Conservation (phyloP, 2,888 invertebrate genomes). For the Cabera pusaria region DNA sequence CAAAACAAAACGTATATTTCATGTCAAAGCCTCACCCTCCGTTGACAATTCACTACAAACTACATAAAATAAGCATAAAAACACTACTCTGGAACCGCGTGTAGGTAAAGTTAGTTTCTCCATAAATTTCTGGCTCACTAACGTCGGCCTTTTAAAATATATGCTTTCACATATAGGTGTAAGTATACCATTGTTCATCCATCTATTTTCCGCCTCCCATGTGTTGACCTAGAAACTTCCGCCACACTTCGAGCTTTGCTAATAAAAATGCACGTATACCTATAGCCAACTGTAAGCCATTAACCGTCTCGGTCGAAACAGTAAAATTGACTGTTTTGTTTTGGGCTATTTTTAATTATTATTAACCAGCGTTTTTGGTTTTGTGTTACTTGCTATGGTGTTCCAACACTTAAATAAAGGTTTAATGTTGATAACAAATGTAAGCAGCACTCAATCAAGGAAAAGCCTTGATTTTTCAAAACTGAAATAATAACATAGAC, state of each 20-base stretch:
- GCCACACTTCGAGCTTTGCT: constrained; percentile 2
- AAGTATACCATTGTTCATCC: constrained; percentile 1
- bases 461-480: too few relatives aligned
- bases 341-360: neutral
- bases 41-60: too few relatives aligned
- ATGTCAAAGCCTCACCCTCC: too few relatives aligned
- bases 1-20: too few relatives aligned
- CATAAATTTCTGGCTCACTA: constrained; percentile 1
- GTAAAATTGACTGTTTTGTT: constrained; percentile 3
- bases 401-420: too few relatives aligned
- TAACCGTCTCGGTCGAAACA: neutral
- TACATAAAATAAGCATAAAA: constrained; percentile 3
- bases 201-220: constrained; percentile 8
- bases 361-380: too few relatives aligned
- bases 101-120: constrained; percentile 1
- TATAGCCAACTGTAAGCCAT: neutral
- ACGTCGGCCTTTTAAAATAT: constrained; percentile 7
- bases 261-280: neutral
- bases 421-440: too few relatives aligned
- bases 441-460: too few relatives aligned
- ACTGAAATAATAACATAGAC: too few relatives aligned
- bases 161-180: constrained; percentile 4
- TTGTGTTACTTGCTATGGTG: too few relatives aligned
- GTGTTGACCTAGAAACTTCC: constrained; percentile 10
- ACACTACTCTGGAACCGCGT: neutral